phyloP scores from a whole-genome alignment of 2,113 vertebrate genomes.

The Hippocampus zosterae region DNA sequence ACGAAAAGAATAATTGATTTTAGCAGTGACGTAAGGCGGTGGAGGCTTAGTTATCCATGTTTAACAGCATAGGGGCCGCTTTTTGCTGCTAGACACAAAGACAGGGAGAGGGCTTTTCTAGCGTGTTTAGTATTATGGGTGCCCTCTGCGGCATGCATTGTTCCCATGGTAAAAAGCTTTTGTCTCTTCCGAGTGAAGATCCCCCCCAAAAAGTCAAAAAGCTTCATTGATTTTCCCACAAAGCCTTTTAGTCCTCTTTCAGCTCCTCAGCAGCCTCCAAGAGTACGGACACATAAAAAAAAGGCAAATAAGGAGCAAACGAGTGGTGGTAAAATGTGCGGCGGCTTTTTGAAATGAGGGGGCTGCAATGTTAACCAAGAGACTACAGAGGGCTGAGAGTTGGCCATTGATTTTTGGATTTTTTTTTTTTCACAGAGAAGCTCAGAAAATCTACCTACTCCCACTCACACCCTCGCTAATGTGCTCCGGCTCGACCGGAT shows the following conservation, averaged over 20 bases:
- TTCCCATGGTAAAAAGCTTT: conserved; percentile 4
- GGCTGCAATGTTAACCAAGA: conserved; percentile 20
- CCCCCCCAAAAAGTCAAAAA: conserved; percentile 28
- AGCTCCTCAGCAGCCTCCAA: conserved; percentile 6
- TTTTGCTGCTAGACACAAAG: background rate
- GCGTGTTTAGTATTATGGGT: conserved; percentile 8
- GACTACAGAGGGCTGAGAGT: conserved; percentile 20
- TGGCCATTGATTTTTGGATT: conserved; percentile 33
- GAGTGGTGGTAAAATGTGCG: conserved; percentile 4
- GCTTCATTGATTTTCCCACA: conserved; percentile 51
- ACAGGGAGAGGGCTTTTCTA: conserved; percentile 15
- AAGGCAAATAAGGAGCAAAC: conserved; percentile 1
- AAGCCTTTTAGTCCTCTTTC: conserved; percentile 33
- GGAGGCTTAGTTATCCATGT: background rate
- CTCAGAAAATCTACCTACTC: conserved; percentile 45
- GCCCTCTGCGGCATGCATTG: conserved; percentile 19
- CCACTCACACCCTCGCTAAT: conserved; percentile 56
- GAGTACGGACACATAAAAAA: conserved; percentile 17
- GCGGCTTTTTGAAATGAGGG: conserved; percentile 15
- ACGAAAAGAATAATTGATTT: background rate
- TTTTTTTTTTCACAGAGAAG: conserved; percentile 15
- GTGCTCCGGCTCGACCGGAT: conserved; percentile 49
- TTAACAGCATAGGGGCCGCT: background rate
- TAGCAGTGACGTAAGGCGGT: background rate
- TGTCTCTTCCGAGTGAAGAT: conserved; percentile 11